These are phyloP conservation scores for Columba janthina DNA, from an alignment of 2,113 vertebrate species.

Conservation along the genomic window DNA sequence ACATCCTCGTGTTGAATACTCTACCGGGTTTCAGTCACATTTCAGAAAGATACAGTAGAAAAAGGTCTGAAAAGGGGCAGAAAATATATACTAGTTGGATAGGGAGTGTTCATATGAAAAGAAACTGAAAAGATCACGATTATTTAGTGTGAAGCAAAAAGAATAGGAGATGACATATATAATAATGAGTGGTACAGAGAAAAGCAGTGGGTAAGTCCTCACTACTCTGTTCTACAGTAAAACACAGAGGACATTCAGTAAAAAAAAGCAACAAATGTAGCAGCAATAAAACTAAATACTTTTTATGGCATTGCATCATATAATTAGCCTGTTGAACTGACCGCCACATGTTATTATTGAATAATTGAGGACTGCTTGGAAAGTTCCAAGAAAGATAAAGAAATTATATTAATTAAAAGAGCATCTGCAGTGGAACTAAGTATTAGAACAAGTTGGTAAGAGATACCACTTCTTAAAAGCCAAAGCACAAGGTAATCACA, in stretches of 20 bases:
- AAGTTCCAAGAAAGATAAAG: constrained; percentile 58
- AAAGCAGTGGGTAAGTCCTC: constrained; percentile 15
- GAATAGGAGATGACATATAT: constrained; percentile 47
- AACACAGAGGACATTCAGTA: constrained; percentile 20
- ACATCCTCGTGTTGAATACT: constrained; percentile 40
- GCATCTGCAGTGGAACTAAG: neutral
- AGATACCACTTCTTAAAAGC: neutral
- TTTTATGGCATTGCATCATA: constrained; percentile 40
- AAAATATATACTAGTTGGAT: constrained; percentile 50
- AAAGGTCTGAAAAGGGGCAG: constrained; percentile 56
- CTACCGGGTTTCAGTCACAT: constrained; percentile 7
- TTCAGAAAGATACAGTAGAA: constrained; percentile 31
- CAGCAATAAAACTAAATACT: constrained; percentile 51
- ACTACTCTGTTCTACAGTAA: neutral
- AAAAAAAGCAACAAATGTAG: constrained; percentile 12
- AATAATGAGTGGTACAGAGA: constrained; percentile 49
- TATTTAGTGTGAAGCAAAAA: constrained; percentile 63
- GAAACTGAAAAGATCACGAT: constrained; percentile 54
- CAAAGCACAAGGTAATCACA: neutral
- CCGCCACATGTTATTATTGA: constrained; percentile 47
- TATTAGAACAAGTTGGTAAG: neutral
- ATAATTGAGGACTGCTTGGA: constrained; percentile 54
- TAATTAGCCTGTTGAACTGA: constrained; percentile 71
- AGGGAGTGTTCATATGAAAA: constrained; percentile 41
- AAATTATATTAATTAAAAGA: constrained; percentile 39